Evolutionary conservation across 2,113 vertebrate genomes (phyloP).

Genomic region (Ardeotis arabs): DNA sequence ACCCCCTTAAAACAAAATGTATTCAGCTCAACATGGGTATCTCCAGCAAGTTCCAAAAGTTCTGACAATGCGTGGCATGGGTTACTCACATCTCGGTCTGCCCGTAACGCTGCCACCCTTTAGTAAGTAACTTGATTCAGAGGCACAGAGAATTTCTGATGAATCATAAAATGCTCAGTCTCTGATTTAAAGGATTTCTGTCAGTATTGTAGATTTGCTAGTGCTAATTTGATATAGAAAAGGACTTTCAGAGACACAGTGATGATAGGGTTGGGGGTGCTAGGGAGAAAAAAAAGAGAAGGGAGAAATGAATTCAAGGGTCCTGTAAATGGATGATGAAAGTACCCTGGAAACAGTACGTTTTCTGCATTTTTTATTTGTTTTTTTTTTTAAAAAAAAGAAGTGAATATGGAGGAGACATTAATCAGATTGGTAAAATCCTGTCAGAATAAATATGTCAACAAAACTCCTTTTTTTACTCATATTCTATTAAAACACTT

Average conservation of each 20-base stretch:
- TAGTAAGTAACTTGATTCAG: constrained; percentile 45
- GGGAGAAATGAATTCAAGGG: neutral
- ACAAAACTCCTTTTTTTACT: constrained; percentile 46
- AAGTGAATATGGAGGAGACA: constrained; percentile 1
- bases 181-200: constrained; percentile 18
- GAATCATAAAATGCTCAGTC: constrained; percentile 8
- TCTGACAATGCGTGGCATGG: constrained; percentile 18
- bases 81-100: constrained; percentile 54
- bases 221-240: constrained; percentile 11
- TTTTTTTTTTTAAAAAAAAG: neutral
- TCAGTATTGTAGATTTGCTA: constrained; percentile 16
- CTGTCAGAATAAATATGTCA: constrained; percentile 49
- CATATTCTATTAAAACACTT: constrained; percentile 15
- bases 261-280: neutral
- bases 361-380: neutral
- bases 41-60: constrained; percentile 18
- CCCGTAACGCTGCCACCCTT: constrained; percentile 20
- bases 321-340: neutral
- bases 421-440: constrained; percentile 34
- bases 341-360: neutral
- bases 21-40: constrained; percentile 63
- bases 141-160: constrained; percentile 28
- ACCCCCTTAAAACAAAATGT: constrained; percentile 66
- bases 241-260: constrained; percentile 54
- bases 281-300: neutral